Base-by-base conservation (phyloP, 2,888 invertebrate species). In the Cosmorhoe ocellata region DNA sequence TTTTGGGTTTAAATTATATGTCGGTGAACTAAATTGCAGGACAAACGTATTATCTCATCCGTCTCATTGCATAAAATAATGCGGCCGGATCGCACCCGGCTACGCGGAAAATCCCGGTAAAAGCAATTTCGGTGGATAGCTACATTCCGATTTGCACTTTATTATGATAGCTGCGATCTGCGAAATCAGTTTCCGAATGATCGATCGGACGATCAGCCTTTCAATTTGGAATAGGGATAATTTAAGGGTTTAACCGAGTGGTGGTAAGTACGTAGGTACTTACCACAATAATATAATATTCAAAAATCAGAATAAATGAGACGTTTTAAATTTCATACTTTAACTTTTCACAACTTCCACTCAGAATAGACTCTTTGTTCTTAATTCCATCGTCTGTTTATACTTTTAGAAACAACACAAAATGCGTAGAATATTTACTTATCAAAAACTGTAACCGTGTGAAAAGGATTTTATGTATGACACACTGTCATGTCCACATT, bases 21-120 rank as follows among this genome's bases (percentile, higher is more conserved):
- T 31, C 14, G 11, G 33, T 32, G 10, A 46, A 33, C 27, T 13
- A 12, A 30, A 10, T 36, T 11, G 30, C 26, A n/a, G 7, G 24
- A 26, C 24, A 14, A 33, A 18, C 18, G n/a, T n/a, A 14, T 11
- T 30, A 18, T 10, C 22, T 39, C 1, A 36, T 31, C 18, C 24
- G 11, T 27, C 14, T 12, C 66, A 67, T 66, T 52, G 64, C 67
- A 75, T 73, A 73, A 77, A 66, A 64, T 46, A 36, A 51, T 37
- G 33, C 36, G 28, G 24, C 30, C 69, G 67, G 66, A 66, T 67
- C 64, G 66, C 70, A 67, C 54, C 66, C 61, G 62, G 48, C 62
- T 66, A 64, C 53, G 69, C 71, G 72, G 72, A 75, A 79, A 78
- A 80, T 69, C 71, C 70, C 67, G 64, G 63, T 62, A 68, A 78